Evolutionary conservation across 1,140 invertebrate genomes (phyloP), one percentile per base, ranked within the genome.

Genomic region (Dryas iulia): DNA sequence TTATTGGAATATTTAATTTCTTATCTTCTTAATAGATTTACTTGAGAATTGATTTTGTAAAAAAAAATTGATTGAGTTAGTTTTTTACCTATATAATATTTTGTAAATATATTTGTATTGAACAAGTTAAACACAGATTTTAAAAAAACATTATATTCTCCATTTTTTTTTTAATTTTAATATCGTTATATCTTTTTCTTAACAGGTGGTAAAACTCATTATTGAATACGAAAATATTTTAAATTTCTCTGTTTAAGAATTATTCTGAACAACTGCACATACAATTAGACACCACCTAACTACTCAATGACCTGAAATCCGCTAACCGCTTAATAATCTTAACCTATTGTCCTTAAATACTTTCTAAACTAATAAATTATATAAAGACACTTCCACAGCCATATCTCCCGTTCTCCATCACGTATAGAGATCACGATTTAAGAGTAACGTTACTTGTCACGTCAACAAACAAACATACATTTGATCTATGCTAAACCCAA

Each of bases 391-490:
- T 56, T 12, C 24, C 53, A 25, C 53, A 12, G 6, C 21, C 23
- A 56, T 56, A 24, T 31, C 30, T 56, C 39, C 3, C 8, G 5
- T 8, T 47, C 39, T 56, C 53, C 53, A 56, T 56, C 53, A 56
- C 11, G 3, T 10, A 14, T 25, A 7, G 11, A 47, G 28, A 69
- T 73, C 71, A 70, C 67, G 72, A 72, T 72, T 59, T 67, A 56
- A 59, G 24, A 64, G 59, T 70, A 64, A 71, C 68, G 71, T 72
- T 73, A 71, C 61, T 66, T 77, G 81, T 82, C 78, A 78, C 74
- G 79, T 86, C 86, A 83, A 83, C 78, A 81, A 82, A 82, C 76
- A 78, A 74, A 74, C 72, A 74, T 64, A 74, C 70, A 75, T 73
- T 81, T 80, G 82, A 84, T 82, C 79, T 82, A 67, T 64, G 71